Conservation (phyloP, 2,113 vertebrate genomes). For the Vimba vimba region DNA sequence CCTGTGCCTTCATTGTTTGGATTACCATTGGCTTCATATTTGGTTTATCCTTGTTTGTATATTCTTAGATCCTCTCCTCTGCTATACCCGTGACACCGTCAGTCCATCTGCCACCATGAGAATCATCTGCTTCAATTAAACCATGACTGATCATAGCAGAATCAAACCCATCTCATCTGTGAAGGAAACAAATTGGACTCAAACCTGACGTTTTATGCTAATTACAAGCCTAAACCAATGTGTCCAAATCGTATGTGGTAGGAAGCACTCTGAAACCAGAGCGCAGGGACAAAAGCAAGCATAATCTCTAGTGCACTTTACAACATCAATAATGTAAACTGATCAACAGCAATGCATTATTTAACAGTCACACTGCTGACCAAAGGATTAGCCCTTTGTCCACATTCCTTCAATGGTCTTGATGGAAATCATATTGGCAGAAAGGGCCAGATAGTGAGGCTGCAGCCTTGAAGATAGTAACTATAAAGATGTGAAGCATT, state of each 20-base stretch:
- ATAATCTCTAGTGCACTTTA: slow-evolving; percentile 61
- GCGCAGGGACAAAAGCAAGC: slow-evolving; percentile 37
- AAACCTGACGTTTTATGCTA: background rate
- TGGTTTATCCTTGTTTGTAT: too few relatives aligned
- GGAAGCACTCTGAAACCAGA: slow-evolving; percentile 12
- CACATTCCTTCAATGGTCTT: background rate
- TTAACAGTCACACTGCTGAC: slow-evolving; percentile 49
- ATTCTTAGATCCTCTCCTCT: too few relatives aligned
- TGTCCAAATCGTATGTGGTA: background rate
- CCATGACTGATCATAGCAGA: background rate
- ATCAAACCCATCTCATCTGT: slow-evolving; percentile 10
- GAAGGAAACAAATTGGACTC: slow-evolving; percentile 26
- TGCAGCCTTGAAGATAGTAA: background rate
- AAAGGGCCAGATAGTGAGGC: background rate
- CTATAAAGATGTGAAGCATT: too few relatives aligned
- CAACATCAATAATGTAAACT: slow-evolving; percentile 73
- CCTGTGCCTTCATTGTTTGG: too few relatives aligned
- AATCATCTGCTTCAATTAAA: slow-evolving; percentile 34
- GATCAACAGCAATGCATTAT: slow-evolving; percentile 69
- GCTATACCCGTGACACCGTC: background rate
- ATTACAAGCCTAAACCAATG: slow-evolving; percentile 3
- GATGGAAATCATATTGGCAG: slow-evolving; percentile 13
- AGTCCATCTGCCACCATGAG: slow-evolving; percentile 13
- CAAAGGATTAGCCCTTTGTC: slow-evolving; percentile 11
- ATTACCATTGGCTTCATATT: too few relatives aligned